Evolutionary conservation across 2,888 invertebrate species (phyloP).

Genomic region (Polydrusus pterygomalis): DNA sequence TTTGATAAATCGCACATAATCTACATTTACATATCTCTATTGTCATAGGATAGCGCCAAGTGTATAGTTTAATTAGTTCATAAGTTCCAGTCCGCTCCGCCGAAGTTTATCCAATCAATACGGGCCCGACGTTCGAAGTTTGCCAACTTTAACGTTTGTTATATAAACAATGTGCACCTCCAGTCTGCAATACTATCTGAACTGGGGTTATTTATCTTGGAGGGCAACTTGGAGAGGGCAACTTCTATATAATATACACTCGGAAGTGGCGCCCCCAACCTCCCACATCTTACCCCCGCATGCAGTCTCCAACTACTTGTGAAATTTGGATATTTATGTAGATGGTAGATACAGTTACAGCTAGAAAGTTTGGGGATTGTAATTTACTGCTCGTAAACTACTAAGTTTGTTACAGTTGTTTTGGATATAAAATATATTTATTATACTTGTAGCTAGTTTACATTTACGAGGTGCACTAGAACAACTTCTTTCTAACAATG

Average conservation of each 20-base stretch:
- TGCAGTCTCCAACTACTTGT: constrained; percentile 55
- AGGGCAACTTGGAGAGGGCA: constrained; percentile 54
- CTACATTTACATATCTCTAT: constrained; percentile 72
- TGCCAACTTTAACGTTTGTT: constrained; percentile 71
- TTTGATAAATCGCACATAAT: constrained; percentile 54
- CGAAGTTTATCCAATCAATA: constrained; percentile 71
- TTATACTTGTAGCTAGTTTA: no score
- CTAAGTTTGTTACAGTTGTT: constrained; percentile 48
- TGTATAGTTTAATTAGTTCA: constrained; percentile 72
- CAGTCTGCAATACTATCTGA: constrained; percentile 67
- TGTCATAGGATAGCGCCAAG: constrained; percentile 68
- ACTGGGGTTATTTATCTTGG: constrained; percentile 67
- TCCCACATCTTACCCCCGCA: constrained; percentile 35
- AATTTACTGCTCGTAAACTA: constrained; percentile 55
- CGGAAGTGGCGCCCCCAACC: constrained; percentile 44
- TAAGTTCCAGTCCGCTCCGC: constrained; percentile 66
- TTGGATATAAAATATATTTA: constrained; percentile 37
- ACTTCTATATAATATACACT: constrained; percentile 54
- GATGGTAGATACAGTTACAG: constrained; percentile 54
- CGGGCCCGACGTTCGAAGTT: constrained; percentile 64
- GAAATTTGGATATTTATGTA: constrained; percentile 58
- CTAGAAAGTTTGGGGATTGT: constrained; percentile 52
- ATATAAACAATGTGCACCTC: constrained; percentile 71
- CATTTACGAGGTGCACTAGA: no score
- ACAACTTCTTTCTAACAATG: no score